phyloP scores from a whole-genome alignment of 2,113 vertebrate species.

The Gadus chalcogrammus region DNA sequence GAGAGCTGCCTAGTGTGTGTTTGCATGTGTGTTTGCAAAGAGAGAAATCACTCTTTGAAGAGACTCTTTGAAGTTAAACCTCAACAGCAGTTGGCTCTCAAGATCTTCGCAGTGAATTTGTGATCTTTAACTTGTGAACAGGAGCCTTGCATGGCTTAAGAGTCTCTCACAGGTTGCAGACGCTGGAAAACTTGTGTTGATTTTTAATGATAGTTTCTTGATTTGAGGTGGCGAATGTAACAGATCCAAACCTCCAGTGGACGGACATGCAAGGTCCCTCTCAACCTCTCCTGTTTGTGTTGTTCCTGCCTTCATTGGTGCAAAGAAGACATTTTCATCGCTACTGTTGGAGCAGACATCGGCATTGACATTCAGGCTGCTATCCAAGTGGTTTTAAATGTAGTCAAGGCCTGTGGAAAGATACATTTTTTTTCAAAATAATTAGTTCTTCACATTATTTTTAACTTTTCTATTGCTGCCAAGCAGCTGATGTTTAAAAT shows the following conservation, averaged over 20 bases:
- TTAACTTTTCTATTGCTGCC: neutral
- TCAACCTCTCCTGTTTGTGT: neutral
- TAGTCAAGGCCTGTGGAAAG: neutral
- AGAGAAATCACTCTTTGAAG: constrained; percentile 6
- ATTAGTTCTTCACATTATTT: neutral
- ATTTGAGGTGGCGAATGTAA: neutral
- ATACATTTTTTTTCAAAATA: neutral
- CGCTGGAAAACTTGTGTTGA: neutral
- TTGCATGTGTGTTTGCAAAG: too few relatives aligned
- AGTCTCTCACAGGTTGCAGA: neutral
- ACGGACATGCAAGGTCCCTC: neutral
- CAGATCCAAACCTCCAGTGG: neutral
- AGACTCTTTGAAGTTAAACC: neutral
- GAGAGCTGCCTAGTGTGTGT: too few relatives aligned
- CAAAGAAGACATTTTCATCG: neutral
- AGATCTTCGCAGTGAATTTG: neutral
- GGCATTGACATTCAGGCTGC: neutral
- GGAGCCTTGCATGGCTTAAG: neutral
- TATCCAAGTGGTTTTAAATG: neutral
- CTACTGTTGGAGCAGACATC: neutral
- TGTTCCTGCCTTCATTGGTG: neutral
- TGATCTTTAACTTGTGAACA: neutral
- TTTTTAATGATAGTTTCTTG: neutral
- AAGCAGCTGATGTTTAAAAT: too few relatives aligned
- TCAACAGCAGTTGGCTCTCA: too few relatives aligned